Conservation (phyloP, 2,797 vertebrate species). For the Schizopygopsis pylzovi region DNA sequence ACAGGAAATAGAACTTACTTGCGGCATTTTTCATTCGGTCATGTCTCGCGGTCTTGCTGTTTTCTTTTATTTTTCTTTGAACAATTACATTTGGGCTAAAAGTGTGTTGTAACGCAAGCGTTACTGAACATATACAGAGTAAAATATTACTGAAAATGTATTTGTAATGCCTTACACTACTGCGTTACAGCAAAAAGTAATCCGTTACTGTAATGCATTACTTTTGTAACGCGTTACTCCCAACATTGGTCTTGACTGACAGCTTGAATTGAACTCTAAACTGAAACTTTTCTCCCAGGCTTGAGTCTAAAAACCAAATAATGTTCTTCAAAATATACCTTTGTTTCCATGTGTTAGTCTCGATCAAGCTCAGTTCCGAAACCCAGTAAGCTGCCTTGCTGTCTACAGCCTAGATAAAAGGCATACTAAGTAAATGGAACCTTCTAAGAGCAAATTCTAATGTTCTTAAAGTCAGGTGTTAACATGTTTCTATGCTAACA, state of each 20-base stretch:
- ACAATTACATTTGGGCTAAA: too few relatives aligned
- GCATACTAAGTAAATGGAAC: background rate
- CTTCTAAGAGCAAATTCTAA: background rate
- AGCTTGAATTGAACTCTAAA: background rate
- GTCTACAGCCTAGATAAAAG: background rate
- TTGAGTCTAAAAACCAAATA: slow-evolving; percentile 9
- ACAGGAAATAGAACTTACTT: too few relatives aligned
- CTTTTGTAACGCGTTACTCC: too few relatives aligned
- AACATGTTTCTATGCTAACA: background rate
- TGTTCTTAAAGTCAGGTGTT: background rate
- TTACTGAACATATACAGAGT: too few relatives aligned
- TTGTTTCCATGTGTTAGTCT: background rate
- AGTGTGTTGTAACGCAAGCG: too few relatives aligned
- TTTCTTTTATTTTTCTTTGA: too few relatives aligned
- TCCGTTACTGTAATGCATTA: too few relatives aligned
- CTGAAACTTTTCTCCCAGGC: background rate
- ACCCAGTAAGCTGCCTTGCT: background rate
- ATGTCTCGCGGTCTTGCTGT: too few relatives aligned
- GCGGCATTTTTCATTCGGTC: too few relatives aligned
- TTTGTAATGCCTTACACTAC: too few relatives aligned
- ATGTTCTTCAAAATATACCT: slow-evolving; percentile 3
- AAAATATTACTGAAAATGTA: too few relatives aligned
- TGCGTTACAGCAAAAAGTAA: too few relatives aligned
- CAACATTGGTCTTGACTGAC: background rate
- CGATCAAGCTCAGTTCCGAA: background rate